A percentile compares a stretch with the other conserved stretches of the same genome.
Evolutionary conservation across 2,888 invertebrate genomes (phyloP).

Genomic region (Thymelicus lineola): DNA sequence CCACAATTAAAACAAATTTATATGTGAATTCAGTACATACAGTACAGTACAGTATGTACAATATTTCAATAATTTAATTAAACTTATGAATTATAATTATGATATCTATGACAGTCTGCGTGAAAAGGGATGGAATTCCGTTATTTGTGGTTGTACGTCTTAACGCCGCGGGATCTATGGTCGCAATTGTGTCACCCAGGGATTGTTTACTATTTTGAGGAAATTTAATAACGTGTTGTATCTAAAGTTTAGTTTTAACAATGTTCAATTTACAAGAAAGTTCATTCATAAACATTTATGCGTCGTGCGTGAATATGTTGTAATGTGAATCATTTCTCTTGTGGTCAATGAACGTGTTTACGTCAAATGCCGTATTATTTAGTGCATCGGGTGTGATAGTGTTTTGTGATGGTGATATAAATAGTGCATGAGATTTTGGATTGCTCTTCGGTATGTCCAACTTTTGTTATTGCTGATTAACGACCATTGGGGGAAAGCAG

Average conservation of each 20-base stretch:
- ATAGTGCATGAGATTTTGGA: constrained; percentile 52
- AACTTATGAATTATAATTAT: background rate
- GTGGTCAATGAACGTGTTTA: constrained; percentile 68
- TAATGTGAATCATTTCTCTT: constrained; percentile 34
- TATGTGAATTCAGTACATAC: too few species aligned
- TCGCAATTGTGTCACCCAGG: constrained; percentile 76
- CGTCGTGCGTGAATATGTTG: constrained; percentile 31
- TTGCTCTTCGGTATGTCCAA: constrained; percentile 56
- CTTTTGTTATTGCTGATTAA: constrained; percentile 46
- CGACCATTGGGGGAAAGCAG: constrained; percentile 56
- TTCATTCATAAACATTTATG: constrained; percentile 2
- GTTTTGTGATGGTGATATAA: constrained; percentile 53
- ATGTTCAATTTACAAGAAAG: background rate
- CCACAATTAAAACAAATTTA: too few species aligned
- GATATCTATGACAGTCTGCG: constrained; percentile 46
- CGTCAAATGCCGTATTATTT: constrained; percentile 70
- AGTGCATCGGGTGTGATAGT: constrained; percentile 56
- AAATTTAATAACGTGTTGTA: constrained; percentile 55
- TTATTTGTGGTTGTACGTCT: constrained; percentile 76
- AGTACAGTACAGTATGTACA: too few species aligned
- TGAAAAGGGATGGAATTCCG: constrained; percentile 60
- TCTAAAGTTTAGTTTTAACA: constrained; percentile 34
- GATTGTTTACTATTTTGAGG: constrained; percentile 82
- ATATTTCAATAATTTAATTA: background rate
- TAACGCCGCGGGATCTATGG: constrained; percentile 81